Conservation (phyloP, 2,888 invertebrate genomes). For the Oxycera nigricornis region DNA sequence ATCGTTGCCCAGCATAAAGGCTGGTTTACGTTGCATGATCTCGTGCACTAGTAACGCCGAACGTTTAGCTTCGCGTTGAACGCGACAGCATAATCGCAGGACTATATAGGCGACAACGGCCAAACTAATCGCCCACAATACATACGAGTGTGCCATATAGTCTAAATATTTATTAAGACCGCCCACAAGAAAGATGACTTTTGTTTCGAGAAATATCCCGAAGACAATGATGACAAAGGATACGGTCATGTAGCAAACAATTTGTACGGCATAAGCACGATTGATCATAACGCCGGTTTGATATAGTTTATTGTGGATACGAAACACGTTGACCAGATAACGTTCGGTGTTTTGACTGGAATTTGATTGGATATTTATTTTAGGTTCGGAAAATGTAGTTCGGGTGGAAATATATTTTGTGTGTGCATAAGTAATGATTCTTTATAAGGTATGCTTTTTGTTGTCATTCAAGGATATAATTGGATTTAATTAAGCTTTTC, state of each 20-base stretch:
- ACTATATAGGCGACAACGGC: slow-evolving; percentile 57
- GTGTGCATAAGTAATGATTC: background rate
- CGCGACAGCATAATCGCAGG: slow-evolving; percentile 57
- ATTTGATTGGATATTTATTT: background rate
- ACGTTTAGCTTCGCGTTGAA: slow-evolving; percentile 57
- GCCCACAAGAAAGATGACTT: slow-evolving; percentile 58
- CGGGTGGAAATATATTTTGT: background rate
- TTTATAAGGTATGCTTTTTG: no score
- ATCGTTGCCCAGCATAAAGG: slow-evolving; percentile 61
- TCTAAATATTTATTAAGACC: slow-evolving; percentile 55
- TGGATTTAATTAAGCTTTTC: no score
- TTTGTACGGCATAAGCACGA: slow-evolving; percentile 57
- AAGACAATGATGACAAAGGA: slow-evolving; percentile 59
- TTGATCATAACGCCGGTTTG: slow-evolving; percentile 56
- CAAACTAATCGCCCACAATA: slow-evolving; percentile 56
- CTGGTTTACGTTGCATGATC: slow-evolving; percentile 62
- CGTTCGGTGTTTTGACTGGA: slow-evolving; percentile 50
- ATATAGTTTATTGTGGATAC: slow-evolving; percentile 59
- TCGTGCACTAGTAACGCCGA: slow-evolving; percentile 61
- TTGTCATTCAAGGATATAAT: no score
- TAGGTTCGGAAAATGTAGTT: background rate
- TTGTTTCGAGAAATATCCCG: slow-evolving; percentile 59
- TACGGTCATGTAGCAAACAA: slow-evolving; percentile 59
- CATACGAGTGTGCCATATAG: slow-evolving; percentile 55
- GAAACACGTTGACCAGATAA: slow-evolving; percentile 58